Percentiles rank a stretch among this genome's conserved stretches.
phyloP scores from a whole-genome alignment of 2,797 vertebrate species.

The Chaunax sp. region DNA sequence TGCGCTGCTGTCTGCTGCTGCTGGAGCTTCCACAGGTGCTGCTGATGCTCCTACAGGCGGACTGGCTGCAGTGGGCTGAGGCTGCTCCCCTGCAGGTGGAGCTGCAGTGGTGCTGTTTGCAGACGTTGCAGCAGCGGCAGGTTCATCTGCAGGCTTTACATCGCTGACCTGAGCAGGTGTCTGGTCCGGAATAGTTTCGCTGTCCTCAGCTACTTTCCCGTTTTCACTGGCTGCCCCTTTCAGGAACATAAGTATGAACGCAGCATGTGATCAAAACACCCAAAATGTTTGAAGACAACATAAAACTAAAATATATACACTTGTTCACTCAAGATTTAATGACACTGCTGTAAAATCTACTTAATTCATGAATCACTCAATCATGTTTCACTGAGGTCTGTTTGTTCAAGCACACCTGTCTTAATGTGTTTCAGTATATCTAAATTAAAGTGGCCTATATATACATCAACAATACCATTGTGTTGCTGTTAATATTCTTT shows the following conservation, averaged over 20 bases:
- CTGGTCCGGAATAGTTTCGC: slow-evolving; percentile 77
- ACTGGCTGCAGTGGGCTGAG: slow-evolving; percentile 28
- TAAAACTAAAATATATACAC: neutral
- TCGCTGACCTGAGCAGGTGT: slow-evolving; percentile 36
- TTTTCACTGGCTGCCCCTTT: slow-evolving; percentile 71
- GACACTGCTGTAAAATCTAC: neutral
- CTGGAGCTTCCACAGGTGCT: slow-evolving; percentile 20
- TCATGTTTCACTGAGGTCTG: neutral
- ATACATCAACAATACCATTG: neutral
- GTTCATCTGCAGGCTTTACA: slow-evolving; percentile 37
- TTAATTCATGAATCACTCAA: neutral
- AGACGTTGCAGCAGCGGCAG: slow-evolving; percentile 32
- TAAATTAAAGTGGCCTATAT: slow-evolving; percentile 2
- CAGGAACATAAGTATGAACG: neutral
- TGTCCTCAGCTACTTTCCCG: slow-evolving; percentile 71
- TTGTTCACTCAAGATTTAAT: neutral
- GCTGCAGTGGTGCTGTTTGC: slow-evolving; percentile 32
- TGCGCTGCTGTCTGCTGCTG: slow-evolving; percentile 17
- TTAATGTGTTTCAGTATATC: neutral
- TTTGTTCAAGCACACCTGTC: neutral
- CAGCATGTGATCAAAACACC: neutral
- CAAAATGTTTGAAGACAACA: neutral
- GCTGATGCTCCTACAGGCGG: slow-evolving; percentile 23
- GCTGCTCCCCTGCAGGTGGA: slow-evolving; percentile 46
- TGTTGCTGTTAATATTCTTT: neutral